Percentiles rank a stretch among this genome's conserved stretches.
These are phyloP conservation scores for Oryzias celebensis DNA, from an alignment of 2,113 vertebrate species.

Conservation along the genomic window DNA sequence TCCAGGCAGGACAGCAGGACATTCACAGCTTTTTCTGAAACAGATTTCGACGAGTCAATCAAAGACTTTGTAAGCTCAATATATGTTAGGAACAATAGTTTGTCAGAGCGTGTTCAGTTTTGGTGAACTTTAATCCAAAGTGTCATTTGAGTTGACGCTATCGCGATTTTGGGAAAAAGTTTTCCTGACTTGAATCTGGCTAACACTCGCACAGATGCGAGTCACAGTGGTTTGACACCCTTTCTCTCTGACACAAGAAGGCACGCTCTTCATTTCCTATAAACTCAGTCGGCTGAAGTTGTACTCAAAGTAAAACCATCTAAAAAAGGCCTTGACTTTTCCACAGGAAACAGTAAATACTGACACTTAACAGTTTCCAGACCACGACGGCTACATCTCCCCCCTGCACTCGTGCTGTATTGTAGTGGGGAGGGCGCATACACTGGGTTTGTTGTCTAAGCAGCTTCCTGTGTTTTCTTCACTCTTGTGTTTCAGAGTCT, in stretches of 20 bases:
- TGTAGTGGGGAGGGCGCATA: background rate
- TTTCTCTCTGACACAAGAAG: background rate
- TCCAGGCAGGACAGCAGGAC: slow-evolving; percentile 83
- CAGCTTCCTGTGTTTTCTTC: slow-evolving; percentile 27
- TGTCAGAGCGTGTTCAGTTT: too few relatives aligned
- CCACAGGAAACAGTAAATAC: slow-evolving; percentile 41
- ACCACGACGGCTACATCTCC: slow-evolving; percentile 6
- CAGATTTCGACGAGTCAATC: background rate
- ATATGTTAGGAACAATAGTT: too few relatives aligned
- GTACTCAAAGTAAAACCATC: background rate
- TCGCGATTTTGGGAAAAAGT: too few relatives aligned
- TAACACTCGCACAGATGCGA: background rate
- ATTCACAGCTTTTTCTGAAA: slow-evolving; percentile 83
- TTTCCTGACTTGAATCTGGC: background rate
- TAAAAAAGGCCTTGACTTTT: slow-evolving; percentile 37
- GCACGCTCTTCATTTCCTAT: background rate
- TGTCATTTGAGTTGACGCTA: too few relatives aligned
- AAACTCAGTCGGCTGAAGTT: background rate
- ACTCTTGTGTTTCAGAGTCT: background rate
- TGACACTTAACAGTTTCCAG: background rate
- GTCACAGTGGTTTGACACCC: background rate
- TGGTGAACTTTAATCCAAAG: too few relatives aligned
- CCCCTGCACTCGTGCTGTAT: slow-evolving; percentile 19
- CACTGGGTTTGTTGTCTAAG: background rate
- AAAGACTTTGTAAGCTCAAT: background rate